Percentiles rank a stretch among this genome's conserved stretches.
Evolutionary conservation across 2,888 invertebrate genomes (phyloP).

Genomic region (Neria commutata): DNA sequence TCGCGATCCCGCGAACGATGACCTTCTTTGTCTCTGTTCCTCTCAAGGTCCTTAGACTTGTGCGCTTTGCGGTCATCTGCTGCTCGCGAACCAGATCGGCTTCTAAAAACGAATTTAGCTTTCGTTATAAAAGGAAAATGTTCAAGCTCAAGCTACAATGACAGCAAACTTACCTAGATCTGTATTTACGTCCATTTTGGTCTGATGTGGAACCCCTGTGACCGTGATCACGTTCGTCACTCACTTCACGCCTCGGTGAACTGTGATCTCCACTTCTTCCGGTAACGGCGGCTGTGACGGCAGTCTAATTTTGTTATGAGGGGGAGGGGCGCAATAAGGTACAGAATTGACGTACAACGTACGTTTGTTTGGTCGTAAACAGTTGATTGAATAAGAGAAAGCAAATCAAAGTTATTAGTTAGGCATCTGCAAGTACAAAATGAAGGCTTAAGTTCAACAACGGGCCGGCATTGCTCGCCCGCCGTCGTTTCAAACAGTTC

Average conservation of each 20-base stretch:
- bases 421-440: constrained; percentile 54
- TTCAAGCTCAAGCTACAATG: not conserved
- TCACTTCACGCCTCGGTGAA: not conserved
- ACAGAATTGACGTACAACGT: constrained; percentile 38
- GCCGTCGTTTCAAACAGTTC: constrained; percentile 20
- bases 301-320: constrained; percentile 22
- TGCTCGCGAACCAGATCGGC: constrained; percentile 46
- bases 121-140: not conserved
- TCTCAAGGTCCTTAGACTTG: constrained; percentile 43
- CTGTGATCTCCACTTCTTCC: constrained; percentile 12
- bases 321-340: constrained; percentile 25
- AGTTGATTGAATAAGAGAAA: constrained; percentile 55
- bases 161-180: constrained; percentile 37
- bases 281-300: constrained; percentile 13
- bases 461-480: constrained; percentile 33
- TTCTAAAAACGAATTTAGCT: constrained; percentile 36
- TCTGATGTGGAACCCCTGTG: constrained; percentile 30
- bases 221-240: constrained; percentile 30
- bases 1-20: constrained; percentile 37
- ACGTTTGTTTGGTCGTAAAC: constrained; percentile 28
- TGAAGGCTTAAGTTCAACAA: constrained; percentile 53
- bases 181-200: constrained; percentile 31
- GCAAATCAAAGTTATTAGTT: constrained; percentile 60
- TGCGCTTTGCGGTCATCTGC: constrained; percentile 44
- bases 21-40: constrained; percentile 53